Conservation (phyloP, 2,888 invertebrate genomes). For the Philereme vetulata region DNA sequence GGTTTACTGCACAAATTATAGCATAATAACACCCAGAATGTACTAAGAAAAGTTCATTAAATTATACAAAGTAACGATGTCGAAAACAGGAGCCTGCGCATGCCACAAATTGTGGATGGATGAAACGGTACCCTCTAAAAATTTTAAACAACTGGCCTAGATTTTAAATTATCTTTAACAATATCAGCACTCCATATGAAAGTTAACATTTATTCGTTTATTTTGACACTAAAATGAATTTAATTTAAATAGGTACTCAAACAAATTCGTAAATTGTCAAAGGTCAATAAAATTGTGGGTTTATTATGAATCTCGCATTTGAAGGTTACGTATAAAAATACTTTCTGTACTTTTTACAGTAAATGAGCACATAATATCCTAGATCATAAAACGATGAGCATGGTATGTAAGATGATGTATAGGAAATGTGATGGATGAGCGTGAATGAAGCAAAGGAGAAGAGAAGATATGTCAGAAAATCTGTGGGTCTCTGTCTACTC, state of each 20-base stretch:
- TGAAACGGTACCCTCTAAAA: no score
- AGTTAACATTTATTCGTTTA: no score
- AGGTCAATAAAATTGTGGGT: slow-evolving; percentile 25
- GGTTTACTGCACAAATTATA: slow-evolving; percentile 57
- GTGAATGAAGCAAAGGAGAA: background rate
- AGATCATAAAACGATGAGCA: background rate
- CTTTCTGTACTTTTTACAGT: background rate
- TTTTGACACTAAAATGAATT: no score
- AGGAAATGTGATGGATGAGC: background rate
- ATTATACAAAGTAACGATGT: slow-evolving; percentile 53
- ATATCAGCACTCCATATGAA: no score
- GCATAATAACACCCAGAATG: slow-evolving; percentile 48
- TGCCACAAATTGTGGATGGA: slow-evolving; percentile 17
- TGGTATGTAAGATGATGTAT: no score
- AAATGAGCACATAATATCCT: background rate
- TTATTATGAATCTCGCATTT: slow-evolving; percentile 36
- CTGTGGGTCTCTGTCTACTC: no score
- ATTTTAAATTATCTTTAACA: no score
- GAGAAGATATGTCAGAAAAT: no score
- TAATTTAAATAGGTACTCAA: no score
- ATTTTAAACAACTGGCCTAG: no score
- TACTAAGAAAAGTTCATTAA: slow-evolving; percentile 52
- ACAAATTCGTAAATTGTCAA: no score
- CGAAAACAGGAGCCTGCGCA: slow-evolving; percentile 44
- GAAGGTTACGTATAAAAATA: slow-evolving; percentile 28